A percentile compares a stretch with the other conserved stretches of the same genome.
Evolutionary conservation across 2,888 invertebrate species (phyloP).

Genomic region (Scaptomyza reducta): DNA sequence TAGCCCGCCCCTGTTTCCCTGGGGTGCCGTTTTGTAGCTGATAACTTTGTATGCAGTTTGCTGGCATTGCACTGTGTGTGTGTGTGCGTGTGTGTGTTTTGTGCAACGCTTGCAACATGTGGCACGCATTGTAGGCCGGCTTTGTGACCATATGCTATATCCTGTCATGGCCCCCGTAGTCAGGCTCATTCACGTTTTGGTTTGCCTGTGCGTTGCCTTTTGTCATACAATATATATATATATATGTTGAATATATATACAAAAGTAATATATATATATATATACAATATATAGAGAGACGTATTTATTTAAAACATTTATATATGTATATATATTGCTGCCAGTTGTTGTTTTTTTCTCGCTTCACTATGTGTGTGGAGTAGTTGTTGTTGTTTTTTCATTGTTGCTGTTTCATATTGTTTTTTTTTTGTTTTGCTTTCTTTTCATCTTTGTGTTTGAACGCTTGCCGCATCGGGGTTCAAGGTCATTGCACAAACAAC

Average conservation of each 20-base stretch:
- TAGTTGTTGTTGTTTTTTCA: slow-evolving; percentile 45
- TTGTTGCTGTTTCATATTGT: slow-evolving; percentile 37
- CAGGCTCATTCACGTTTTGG: slow-evolving; percentile 42
- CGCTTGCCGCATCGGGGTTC: slow-evolving; percentile 69
- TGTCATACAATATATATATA: slow-evolving; percentile 41
- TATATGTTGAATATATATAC: slow-evolving; percentile 30
- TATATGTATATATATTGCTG: slow-evolving; percentile 53
- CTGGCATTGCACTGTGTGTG: slow-evolving; percentile 42
- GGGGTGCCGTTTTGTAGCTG: slow-evolving; percentile 37
- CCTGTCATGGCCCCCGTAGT: slow-evolving; percentile 20
- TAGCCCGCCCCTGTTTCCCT: slow-evolving; percentile 7
- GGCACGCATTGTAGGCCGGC: slow-evolving; percentile 76
- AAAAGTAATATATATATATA: slow-evolving; percentile 24
- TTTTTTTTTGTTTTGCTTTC: slow-evolving; percentile 50
- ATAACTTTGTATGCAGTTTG: slow-evolving; percentile 48
- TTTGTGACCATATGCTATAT: slow-evolving; percentile 66
- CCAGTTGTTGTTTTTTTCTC: slow-evolving; percentile 32
- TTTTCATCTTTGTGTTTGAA: slow-evolving; percentile 75
- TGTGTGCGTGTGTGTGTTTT: slow-evolving; percentile 27
- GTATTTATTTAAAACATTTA: slow-evolving; percentile 79
- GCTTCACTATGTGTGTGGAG: slow-evolving; percentile 28
- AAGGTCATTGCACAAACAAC: slow-evolving; percentile 67
- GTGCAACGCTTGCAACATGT: slow-evolving; percentile 68
- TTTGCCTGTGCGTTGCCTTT: slow-evolving; percentile 53
- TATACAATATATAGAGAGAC: slow-evolving; percentile 32